Base-by-base conservation (phyloP, 2,888 invertebrate genomes). In the Phlogophora meticulosa region DNA sequence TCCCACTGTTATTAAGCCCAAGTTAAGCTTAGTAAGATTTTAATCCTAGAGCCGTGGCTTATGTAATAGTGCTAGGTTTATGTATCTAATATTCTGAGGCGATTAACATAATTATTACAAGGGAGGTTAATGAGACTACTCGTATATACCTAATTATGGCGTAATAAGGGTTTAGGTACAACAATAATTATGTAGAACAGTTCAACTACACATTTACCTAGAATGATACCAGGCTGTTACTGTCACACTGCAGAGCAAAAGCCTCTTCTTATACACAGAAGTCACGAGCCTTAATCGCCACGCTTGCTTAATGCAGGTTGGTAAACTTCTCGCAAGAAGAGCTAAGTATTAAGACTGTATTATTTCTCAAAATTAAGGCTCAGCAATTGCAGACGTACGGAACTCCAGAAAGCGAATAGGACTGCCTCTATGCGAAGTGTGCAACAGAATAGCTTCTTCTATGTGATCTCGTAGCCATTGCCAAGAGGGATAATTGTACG, bases 41-140 rank as follows among this genome's bases (percentile, higher is more conserved):
- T 49, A 58, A 67, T 49, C 22, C 42, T 48, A 42, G 36, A 49
- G 7, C 28, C 42, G 24, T n/a, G 36, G 48, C 42, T 22, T 28
- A 69, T 13, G 28, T 46, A 48, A 46, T 20, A 28, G 10, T 7
- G 10, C 32, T 13, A 36, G 28, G 36, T 57, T 68, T 34, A 40
- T 59, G 46, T 52, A 28, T 17, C 15, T 57, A 43, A 20, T 34
- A 59, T 11, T 34, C 34, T 36, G 20, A 34, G 32, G 42, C 53
- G 22, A 72, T 55, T 53, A 70, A 24, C 71, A 34, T 69, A 13
- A 72, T 71, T 52, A 68, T 52, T 46, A 70, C 32, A 17, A 51
- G 34, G 28, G 22, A 22, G 7, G 40, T 11, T 43, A 61, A 38
- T 43, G 61, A 43, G 42, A 32, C 7, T 43, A 58, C 48, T 28